Base-by-base conservation (phyloP, 2,797 vertebrate species). In the Lepidocolaptes lacrymiger region DNA sequence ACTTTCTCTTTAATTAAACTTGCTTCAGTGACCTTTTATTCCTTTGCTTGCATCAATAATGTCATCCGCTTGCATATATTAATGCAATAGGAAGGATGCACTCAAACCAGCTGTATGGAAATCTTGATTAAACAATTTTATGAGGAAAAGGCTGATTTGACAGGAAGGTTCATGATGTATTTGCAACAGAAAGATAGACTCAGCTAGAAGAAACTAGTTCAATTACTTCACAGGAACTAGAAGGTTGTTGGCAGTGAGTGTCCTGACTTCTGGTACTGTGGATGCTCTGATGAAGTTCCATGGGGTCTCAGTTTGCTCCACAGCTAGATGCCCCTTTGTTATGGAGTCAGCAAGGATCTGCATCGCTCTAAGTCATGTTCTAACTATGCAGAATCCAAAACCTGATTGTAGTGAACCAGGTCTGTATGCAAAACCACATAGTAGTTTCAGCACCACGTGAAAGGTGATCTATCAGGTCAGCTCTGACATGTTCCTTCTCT, bases 1-100 rank as follows among this genome's bases (percentile, higher is more conserved):
- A 67, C 36, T 83, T 90, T 69, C 30, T 79, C 41, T 89, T 87
- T 85, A 85, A 92, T 91, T 89, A 89, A 94, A 92, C 78, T 85
- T 85, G 34, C 56, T 77, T 80, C 37, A 19, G 44, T 93, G 94
- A 89, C 85, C 77, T 95, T 85, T 95, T 52, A 41, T 87, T 85
- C 64, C 61, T 37, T 73, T 89, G 36, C 71, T 74, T 85, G 59
- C 74, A 88, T 91, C 71, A 67, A 34, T 85, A 89, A 78, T 44
- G n/a, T 43, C 28, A 88, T 32, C 52, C 1, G 0, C 89, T 91
- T 62, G 39, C 59, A 74, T 85, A 61, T 34, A 82, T 82, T 72
- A 81, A 52, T 79, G 48, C 34, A 48, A 36, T 16, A 43, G 63
- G 51, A 82, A 82, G 59, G 56, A 69, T 49, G 63, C 14, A 41